Evolutionary conservation across 1,140 invertebrate species (phyloP), one percentile per base, ranked within the genome.

Genomic region (Drosophila hydei): DNA sequence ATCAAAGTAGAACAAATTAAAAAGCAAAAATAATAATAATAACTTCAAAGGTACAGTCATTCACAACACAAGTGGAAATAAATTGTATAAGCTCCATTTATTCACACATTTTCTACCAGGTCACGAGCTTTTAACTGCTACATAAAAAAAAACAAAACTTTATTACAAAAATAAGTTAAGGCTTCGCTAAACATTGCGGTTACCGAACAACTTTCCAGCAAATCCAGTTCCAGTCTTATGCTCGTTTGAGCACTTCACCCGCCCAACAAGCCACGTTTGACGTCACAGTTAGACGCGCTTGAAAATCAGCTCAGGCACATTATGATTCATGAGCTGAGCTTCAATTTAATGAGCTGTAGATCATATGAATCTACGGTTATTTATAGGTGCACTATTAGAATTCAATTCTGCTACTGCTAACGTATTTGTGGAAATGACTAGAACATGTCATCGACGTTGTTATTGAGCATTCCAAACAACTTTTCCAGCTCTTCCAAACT

Each of bases 41-140:
- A 45, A 50, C 33, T 33, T 60, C 6, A 58, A 71, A 81, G 74
- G 81, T 87, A 85, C 80, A 85, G 81, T 87, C 56, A 73, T 25
- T 12, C 12, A 7, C n/a, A 6, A 65, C 30, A 65, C 45, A 75
- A 62, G 45, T 67, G 50, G 5, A n/a, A 40, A 36, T 27, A 16
- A 51, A 52, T 36, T 77, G 64, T 64, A 67, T 75, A 52, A 51
- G 33, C 36, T n/a, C 43, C 12, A 36, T n/a, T 78, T 83, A 43
- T 83, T 81, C 78, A 77, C 78, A 81, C 74, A 75, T 59, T 62
- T 67, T 51, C 6, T 27, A 14, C 5, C 27, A 9, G 58, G 72
- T 80, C 78, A 77, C 69, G 78, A 73, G 63, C 21, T 71, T 19
- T 59, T 38, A 18, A 19, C 16, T 25, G 11, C 36, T 16, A 16